These are phyloP conservation scores for Mythimna impura DNA, from an alignment of 2,888 invertebrate species.

Conservation along the genomic window DNA sequence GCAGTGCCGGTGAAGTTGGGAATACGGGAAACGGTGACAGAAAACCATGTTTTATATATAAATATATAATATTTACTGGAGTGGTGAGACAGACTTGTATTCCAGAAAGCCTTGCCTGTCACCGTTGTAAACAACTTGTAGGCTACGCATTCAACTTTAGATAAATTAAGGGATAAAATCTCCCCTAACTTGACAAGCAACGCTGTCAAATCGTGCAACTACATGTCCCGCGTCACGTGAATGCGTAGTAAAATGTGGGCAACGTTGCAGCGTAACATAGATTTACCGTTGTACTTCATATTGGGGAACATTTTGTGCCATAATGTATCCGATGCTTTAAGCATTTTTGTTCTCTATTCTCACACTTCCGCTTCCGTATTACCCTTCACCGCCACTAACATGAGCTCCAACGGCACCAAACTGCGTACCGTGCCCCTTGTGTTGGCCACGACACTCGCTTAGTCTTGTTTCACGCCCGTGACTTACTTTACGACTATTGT, in stretches of 20 bases:
- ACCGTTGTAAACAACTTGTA: conserved; percentile 13
- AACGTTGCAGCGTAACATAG: too few species aligned
- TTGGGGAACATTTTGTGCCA: too few species aligned
- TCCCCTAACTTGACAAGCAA: too few species aligned
- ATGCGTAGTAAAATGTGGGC: too few species aligned
- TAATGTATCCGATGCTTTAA: background rate
- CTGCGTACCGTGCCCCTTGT: conserved; percentile 60
- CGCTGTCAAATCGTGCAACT: too few species aligned
- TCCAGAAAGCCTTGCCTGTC: conserved; percentile 36
- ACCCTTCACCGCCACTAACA: conserved; percentile 45
- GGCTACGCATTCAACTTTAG: background rate
- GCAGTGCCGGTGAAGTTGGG: conserved; percentile 53
- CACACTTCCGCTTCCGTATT: conserved; percentile 46
- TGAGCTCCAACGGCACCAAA: conserved; percentile 53
- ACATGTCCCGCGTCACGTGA: too few species aligned
- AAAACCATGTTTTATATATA: background rate
- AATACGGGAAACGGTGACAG: conserved; percentile 44
- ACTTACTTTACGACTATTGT: conserved; percentile 88
- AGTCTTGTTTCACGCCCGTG: conserved; percentile 82
- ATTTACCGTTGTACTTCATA: too few species aligned
- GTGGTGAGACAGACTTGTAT: background rate
- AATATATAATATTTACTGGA: background rate
- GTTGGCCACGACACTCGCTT: conserved; percentile 74
- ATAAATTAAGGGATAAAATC: too few species aligned
- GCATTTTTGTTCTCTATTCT: conserved; percentile 42